Conservation (phyloP, 2,888 invertebrate species). For the Tetrapedia diversipes region DNA sequence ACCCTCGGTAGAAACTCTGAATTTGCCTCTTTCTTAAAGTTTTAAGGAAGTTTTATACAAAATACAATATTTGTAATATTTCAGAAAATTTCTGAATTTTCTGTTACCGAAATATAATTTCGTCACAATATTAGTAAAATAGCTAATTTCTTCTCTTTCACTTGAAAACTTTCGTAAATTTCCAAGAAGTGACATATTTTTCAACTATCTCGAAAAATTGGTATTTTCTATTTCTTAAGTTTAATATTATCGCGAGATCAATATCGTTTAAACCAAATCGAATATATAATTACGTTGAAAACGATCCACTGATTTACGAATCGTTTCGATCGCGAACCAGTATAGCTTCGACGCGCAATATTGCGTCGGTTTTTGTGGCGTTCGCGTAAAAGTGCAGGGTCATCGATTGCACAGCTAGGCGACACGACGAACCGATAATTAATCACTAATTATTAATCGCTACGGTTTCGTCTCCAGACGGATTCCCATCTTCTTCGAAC, state of each 20-base stretch:
- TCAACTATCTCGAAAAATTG: too few relatives aligned
- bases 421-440: slow-evolving; percentile 63
- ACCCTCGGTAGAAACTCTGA: too few relatives aligned
- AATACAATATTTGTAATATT: too few relatives aligned
- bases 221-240: neutral
- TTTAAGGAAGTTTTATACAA: too few relatives aligned
- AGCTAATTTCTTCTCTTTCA: too few relatives aligned
- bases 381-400: slow-evolving; percentile 46
- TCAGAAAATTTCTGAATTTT: too few relatives aligned
- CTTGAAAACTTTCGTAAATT: too few relatives aligned
- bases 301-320: neutral
- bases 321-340: neutral
- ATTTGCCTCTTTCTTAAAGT: too few relatives aligned
- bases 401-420: slow-evolving; percentile 29
- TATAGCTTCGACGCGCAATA: slow-evolving; percentile 8
- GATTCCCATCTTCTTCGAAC: slow-evolving; percentile 5
- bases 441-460: slow-evolving; percentile 56
- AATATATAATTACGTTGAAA: neutral
- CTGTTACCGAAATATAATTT: too few relatives aligned
- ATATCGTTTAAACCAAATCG: neutral
- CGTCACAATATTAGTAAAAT: too few relatives aligned
- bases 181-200: too few relatives aligned
- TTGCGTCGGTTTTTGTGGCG: slow-evolving; percentile 22
- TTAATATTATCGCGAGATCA: neutral
- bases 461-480: slow-evolving; percentile 14